Percentiles rank a stretch among this genome's conserved stretches.
These are phyloP conservation scores for Nasua narica DNA, from an alignment of 2,797 vertebrate genomes.

Conservation along the genomic window DNA sequence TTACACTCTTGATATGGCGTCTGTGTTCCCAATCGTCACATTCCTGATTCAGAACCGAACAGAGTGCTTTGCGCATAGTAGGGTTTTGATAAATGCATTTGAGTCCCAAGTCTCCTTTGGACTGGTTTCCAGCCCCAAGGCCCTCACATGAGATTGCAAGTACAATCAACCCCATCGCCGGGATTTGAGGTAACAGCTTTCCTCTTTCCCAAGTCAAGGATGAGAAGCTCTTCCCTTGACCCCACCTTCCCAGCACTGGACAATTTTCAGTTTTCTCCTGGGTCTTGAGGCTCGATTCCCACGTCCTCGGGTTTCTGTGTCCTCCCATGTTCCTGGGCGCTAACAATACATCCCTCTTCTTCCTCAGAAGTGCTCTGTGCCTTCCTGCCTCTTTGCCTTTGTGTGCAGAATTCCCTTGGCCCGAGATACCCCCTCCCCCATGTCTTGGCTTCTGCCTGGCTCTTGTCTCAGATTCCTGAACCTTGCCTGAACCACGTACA, in stretches of 20 bases:
- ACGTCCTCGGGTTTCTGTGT: neutral
- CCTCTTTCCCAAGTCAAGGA: neutral
- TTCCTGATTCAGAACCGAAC: neutral
- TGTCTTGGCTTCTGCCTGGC: conserved; percentile 27
- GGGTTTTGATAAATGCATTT: neutral
- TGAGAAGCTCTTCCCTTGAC: neutral
- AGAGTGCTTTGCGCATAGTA: neutral
- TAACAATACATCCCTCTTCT: neutral
- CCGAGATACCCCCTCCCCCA: neutral
- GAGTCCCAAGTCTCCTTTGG: neutral
- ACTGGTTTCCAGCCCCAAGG: conserved; percentile 4
- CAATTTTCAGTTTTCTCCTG: neutral
- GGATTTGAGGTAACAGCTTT: neutral
- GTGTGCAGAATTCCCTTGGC: neutral
- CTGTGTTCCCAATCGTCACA: conserved; percentile 9
- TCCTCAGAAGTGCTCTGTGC: neutral
- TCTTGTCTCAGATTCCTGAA: conserved; percentile 55
- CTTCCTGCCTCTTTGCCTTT: conserved; percentile 11
- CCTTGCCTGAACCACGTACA: conserved; percentile 33
- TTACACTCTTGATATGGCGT: neutral
- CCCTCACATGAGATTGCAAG: neutral
- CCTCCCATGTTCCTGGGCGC: neutral
- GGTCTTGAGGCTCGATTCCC: neutral
- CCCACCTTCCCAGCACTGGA: neutral
- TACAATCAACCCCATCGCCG: neutral